These are phyloP conservation scores for Capitulum mitella DNA, from an alignment of 2,888 invertebrate genomes.

Conservation along the genomic window DNA sequence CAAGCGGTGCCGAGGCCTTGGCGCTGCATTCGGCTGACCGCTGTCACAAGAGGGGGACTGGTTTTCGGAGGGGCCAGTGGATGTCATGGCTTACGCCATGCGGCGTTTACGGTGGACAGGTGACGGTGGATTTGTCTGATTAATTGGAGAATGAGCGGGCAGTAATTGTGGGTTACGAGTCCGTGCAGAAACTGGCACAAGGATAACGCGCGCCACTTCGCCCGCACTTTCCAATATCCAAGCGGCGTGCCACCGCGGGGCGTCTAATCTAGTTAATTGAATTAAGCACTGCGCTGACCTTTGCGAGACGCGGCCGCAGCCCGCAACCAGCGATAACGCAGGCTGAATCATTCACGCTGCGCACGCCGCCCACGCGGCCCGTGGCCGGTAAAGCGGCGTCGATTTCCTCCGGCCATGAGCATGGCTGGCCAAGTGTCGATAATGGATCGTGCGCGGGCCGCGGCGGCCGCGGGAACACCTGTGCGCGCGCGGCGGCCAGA, in stretches of 20 bases:
- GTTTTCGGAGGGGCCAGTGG: background rate
- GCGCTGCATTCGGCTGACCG: background rate
- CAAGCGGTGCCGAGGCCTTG: background rate
- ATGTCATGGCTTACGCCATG: background rate
- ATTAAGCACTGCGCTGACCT: background rate
- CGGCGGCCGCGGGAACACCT: background rate
- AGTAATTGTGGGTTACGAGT: background rate
- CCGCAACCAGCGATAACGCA: no score
- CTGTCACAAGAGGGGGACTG: background rate
- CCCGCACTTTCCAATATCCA: background rate
- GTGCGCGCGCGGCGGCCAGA: background rate
- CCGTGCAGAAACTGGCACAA: constrained; percentile 10
- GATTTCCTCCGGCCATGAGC: background rate
- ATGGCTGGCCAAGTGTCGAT: background rate
- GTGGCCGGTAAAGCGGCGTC: no score
- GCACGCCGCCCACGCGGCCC: no score
- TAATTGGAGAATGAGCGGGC: background rate
- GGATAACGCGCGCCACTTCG: background rate
- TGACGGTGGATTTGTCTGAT: background rate
- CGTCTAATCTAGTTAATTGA: background rate
- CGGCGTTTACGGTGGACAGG: background rate
- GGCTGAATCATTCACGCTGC: background rate
- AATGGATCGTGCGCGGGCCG: background rate
- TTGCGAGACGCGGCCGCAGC: no score
- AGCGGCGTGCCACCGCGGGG: background rate